A percentile compares a stretch with the other conserved stretches of the same genome.
These are phyloP conservation scores for Elanoides forficatus DNA, from an alignment of 2,113 vertebrate species.

Conservation along the genomic window DNA sequence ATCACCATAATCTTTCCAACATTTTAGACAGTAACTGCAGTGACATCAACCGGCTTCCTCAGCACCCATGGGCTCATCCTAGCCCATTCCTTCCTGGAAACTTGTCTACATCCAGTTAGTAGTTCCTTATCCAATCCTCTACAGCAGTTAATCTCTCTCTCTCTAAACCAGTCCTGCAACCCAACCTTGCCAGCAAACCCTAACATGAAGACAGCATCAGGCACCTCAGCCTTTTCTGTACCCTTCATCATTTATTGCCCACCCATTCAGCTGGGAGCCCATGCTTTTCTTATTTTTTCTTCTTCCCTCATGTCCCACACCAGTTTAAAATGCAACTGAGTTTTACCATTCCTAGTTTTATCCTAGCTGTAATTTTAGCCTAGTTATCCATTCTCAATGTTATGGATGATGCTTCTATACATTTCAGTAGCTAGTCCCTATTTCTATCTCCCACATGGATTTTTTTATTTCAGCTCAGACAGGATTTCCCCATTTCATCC, in stretches of 20 bases:
- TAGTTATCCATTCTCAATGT: not conserved
- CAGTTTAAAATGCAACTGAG: not conserved
- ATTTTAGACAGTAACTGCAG: not conserved
- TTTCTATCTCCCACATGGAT: not conserved
- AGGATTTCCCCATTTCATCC: not conserved
- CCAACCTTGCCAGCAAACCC: not conserved
- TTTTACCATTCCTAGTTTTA: not conserved
- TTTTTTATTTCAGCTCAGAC: not conserved
- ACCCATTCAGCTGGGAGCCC: not conserved
- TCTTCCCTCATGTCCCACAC: not conserved
- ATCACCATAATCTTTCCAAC: not conserved
- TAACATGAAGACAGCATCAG: not conserved
- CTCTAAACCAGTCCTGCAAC: not conserved
- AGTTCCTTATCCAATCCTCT: not conserved
- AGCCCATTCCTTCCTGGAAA: not conserved
- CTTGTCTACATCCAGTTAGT: not conserved
- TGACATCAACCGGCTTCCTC: not conserved
- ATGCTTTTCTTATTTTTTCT: not conserved
- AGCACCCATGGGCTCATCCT: not conserved
- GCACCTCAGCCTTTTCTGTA: not conserved
- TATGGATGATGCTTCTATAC: not conserved
- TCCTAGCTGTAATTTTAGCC: not conserved
- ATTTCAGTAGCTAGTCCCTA: not conserved
- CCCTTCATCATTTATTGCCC: not conserved
- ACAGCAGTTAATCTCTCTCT: not conserved